Evolutionary conservation across 2,113 vertebrate species (phyloP), one percentile per base, ranked within the genome.

Genomic region (Oenanthe melanoleuca): DNA sequence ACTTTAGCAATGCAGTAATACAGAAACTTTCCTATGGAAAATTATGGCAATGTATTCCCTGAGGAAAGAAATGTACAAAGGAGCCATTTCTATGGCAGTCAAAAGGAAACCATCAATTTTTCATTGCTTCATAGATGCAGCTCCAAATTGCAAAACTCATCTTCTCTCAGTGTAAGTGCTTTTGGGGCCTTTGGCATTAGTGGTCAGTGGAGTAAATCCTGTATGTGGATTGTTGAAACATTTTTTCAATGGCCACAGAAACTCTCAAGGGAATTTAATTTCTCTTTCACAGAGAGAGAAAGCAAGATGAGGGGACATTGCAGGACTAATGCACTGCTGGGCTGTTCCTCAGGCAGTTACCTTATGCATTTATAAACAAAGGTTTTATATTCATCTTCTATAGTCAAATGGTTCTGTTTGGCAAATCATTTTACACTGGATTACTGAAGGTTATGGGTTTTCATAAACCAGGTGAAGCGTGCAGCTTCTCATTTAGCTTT

Each of bases 51-150:
- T 80, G 78, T 14, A 23, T 81, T 96, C 71, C 92, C 83, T 0
- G n/a, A 88, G 91, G 89, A 89, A 93, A 88, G 21, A 74, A 84
- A 65, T 25, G 17, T 53, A 89, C 52, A 85, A 96, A 94, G 78
- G 33, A 88, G 29, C 24, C 47, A 29, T 91, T 96, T 91, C 88
- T 86, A 8, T 91, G 42, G 56, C 57, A 95, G 45, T 56, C 61
- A 20, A 85, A 91, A 88, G 45, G 63, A 96, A 96, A 29, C 71
- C 70, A 93, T 94, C 34, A 74, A 26, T 82, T 92, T 93, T 92
- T 95, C 74, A 59, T 91, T 75, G 74, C 77, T 93, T 89, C 75
- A 37, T 47, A 80, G 52, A n/a, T 61, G 45, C 34, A 79, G 28
- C 49, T 88, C 56, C 44, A 90, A 79, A 95, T 75, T 91, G 44